A percentile compares a stretch with the other conserved stretches of the same genome.
Conservation (phyloP, 2,113 vertebrate species). For the Eidolon helvum region DNA sequence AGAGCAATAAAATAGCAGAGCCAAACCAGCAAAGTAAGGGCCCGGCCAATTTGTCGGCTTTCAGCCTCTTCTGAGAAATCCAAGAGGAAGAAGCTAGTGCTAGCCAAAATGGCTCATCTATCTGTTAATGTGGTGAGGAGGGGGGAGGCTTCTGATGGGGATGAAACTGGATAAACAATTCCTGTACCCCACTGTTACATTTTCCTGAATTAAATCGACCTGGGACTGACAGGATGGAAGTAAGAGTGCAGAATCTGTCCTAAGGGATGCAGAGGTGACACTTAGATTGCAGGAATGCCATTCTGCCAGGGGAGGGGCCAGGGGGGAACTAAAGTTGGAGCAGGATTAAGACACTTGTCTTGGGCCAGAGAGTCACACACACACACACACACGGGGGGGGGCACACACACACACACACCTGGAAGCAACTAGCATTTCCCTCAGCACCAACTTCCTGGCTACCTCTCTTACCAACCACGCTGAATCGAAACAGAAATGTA, state of each 20-base stretch:
- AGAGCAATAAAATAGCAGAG: constrained; percentile 80
- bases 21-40: constrained; percentile 80
- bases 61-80: constrained; percentile 76
- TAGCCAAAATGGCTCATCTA: constrained; percentile 74
- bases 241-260: constrained; percentile 43
- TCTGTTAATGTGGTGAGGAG: constrained; percentile 66
- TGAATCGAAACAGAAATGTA: not conserved
- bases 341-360: not conserved
- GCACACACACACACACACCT: not conserved
- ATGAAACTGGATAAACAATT: constrained; percentile 51
- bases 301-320: not conserved
- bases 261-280: not conserved
- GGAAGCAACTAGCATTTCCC: not conserved
- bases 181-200: constrained; percentile 10
- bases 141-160: constrained; percentile 51
- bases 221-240: constrained; percentile 49
- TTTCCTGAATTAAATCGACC: constrained; percentile 47
- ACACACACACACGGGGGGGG: not conserved
- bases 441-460: not conserved
- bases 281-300: not conserved
- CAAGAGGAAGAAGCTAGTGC: constrained; percentile 74
- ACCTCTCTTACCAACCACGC: not conserved
- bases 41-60: constrained; percentile 82
- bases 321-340: constrained; percentile 37
- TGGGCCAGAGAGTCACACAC: not conserved